Evolutionary conservation across 23 tunicate species (phyloP).

Genomic region (Clavelina lepadiformis): DNA sequence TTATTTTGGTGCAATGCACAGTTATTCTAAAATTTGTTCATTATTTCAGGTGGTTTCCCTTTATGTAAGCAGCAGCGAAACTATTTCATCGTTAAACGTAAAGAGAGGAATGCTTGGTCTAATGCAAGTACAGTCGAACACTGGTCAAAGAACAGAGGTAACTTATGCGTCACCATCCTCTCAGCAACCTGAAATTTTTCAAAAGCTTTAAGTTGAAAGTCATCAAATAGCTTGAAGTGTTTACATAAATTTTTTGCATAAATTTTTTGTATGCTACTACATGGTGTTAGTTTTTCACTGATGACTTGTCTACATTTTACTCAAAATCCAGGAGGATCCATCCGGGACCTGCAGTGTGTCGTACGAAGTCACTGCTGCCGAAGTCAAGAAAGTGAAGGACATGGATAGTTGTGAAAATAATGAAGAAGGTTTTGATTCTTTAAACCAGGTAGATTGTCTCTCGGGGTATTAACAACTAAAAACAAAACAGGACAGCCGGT

Average conservation of each 20-base stretch:
- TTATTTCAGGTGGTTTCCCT: conserved; percentile 52
- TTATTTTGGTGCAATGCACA: too few species aligned
- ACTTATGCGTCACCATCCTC: too few species aligned
- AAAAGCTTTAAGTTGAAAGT: too few species aligned
- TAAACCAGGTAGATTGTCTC: conserved; percentile 78
- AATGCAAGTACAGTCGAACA: conserved; percentile 59
- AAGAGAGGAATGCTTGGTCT: conserved; percentile 89
- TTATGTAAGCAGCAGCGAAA: conserved; percentile 62
- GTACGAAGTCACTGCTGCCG: conserved; percentile 45
- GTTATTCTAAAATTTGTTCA: too few species aligned
- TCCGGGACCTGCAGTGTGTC: conserved; percentile 61
- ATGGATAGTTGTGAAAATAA: conserved; percentile 52
- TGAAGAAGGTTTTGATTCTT: conserved; percentile 57
- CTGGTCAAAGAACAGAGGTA: conserved; percentile 73
- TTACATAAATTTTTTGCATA: too few species aligned
- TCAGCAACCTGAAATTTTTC: too few species aligned
- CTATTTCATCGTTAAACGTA: conserved; percentile 78
- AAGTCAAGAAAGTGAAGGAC: conserved; percentile 70
- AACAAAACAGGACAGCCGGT: too few species aligned
- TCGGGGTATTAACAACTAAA: too few species aligned
- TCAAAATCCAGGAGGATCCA: conserved; percentile 64
- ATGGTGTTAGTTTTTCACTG: too few species aligned
- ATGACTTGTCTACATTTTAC: not conserved
- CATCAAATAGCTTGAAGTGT: too few species aligned
- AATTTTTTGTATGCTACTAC: too few species aligned